These are phyloP conservation scores for Ericerus pela DNA, from an alignment of 1,140 invertebrate species.

Conservation along the genomic window DNA sequence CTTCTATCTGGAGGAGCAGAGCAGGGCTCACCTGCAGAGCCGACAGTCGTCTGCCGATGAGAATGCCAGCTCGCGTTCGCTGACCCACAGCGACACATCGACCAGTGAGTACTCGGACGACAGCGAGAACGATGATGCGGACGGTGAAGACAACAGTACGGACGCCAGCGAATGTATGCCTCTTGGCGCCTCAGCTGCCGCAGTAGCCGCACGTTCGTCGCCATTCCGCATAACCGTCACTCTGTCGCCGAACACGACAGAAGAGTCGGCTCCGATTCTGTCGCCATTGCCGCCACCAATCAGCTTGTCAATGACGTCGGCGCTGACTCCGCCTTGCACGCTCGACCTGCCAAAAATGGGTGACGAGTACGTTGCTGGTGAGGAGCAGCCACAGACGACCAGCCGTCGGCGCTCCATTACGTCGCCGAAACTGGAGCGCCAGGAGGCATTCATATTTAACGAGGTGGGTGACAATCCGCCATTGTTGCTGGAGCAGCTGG, in stretches of 20 bases:
- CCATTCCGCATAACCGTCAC: slow-evolving; percentile 47
- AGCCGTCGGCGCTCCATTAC: slow-evolving; percentile 31
- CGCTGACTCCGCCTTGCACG: slow-evolving; percentile 9
- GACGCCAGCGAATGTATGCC: slow-evolving; percentile 13
- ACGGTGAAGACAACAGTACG: slow-evolving; percentile 27
- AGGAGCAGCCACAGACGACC: slow-evolving; percentile 26
- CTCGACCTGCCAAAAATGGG: slow-evolving; percentile 11
- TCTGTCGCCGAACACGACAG: slow-evolving; percentile 37
- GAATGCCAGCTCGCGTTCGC: slow-evolving; percentile 2
- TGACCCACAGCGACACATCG: slow-evolving; percentile 26
- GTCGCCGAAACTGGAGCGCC: slow-evolving; percentile 47
- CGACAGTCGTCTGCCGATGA: slow-evolving; percentile 24
- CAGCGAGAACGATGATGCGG: slow-evolving; percentile 37
- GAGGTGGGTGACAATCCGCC: slow-evolving; percentile 38
- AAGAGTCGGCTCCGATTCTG: slow-evolving; percentile 37
- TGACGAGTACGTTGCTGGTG: no score
- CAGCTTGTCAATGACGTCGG: slow-evolving; percentile 21
- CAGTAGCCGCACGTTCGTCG: slow-evolving; percentile 22
- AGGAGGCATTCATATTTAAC: slow-evolving; percentile 53
- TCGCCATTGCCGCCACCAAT: slow-evolving; percentile 31
- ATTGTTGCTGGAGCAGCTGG: slow-evolving; percentile 28
- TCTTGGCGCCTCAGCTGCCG: background rate
- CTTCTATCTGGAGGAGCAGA: slow-evolving; percentile 35
- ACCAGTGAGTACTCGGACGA: slow-evolving; percentile 36
- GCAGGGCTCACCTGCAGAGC: slow-evolving; percentile 17